These are phyloP conservation scores for Trichogramma dendrolimi DNA, from an alignment of 2,888 invertebrate genomes.

Conservation along the genomic window DNA sequence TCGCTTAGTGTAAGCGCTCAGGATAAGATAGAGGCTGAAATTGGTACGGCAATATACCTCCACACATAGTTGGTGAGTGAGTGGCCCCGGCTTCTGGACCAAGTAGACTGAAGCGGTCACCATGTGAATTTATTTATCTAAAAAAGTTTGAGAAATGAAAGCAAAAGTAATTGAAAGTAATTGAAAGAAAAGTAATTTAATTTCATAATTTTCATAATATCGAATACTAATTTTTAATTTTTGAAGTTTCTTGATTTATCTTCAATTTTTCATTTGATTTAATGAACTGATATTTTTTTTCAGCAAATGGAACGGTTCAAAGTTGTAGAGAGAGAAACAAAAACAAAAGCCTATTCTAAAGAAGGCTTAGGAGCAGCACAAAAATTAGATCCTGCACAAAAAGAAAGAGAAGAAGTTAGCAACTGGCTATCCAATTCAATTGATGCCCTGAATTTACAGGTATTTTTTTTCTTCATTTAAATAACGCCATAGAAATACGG, in stretches of 20 bases:
- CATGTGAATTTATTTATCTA: no score
- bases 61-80: no score
- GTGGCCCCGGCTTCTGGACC: no score
- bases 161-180: no score
- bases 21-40: no score
- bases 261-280: slow-evolving; percentile 1
- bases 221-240: background rate
- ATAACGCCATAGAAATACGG: slow-evolving; percentile 16
- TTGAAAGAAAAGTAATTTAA: no score
- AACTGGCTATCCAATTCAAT: slow-evolving; percentile 89
- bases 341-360: slow-evolving; percentile 99
- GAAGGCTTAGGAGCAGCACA: slow-evolving; percentile 98
- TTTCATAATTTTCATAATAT: background rate
- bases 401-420: slow-evolving; percentile 93
- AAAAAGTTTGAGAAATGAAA: no score
- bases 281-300: slow-evolving; percentile 39
- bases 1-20: no score
- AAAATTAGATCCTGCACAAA: slow-evolving; percentile 97
- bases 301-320: slow-evolving; percentile 99
- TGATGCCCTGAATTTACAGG: slow-evolving; percentile 86
- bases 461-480: slow-evolving; percentile 39
- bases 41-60: no score
- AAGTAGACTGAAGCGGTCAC: no score
- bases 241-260: background rate
- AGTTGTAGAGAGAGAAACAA: slow-evolving; percentile 98